Base-by-base conservation (phyloP, 92 coral and sea anemone species). In the Paragorgia papillata region DNA sequence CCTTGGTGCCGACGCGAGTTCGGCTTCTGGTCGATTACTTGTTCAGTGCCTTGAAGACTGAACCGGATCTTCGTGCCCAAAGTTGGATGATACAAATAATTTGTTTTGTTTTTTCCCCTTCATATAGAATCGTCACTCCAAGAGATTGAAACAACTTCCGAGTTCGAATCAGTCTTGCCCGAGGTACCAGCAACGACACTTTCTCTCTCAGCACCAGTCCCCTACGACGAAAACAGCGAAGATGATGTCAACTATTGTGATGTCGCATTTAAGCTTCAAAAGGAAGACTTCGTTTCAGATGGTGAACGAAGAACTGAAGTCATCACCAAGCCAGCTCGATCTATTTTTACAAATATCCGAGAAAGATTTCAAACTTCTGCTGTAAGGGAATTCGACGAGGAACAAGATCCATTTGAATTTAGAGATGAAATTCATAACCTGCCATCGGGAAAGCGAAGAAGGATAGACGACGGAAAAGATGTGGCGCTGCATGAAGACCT, bases 131-230 rank as follows among this genome's bases (percentile, higher is more conserved):
- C 60, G 18, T 68, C 75, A 0, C 43, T 26, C 26, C 58, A 28
- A 44, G 40, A 18, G 24, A 20, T 68, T 10, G 14, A 26, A 32
- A 15, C 41, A n/a, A 18, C 54, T 17, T 68, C 75, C 59, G 60
- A 68, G 37, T 9, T 24, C 8, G 9, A 21, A 25, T 17, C 41
- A 27, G 35, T 10, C 43, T 0, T 68, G 17, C 58, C 60, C 2
- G 66, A 14, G 33, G 40, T 46, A 7, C 15, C n/a, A n/a, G 2
- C 9, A 15, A 46, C 2, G 8, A 68, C 25, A 7, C 75, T 68
- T 27, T 68, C 75, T 13, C 58, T 68, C 9, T 68, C 75, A 40
- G 60, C 7, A 15, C 75, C 75, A 68, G 75, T 29, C 2, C 75
- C 40, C 21, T 5, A 0, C 33, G 75, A 68, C 13, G 75, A 68